Conservation (phyloP, 2,113 vertebrate species). For the Microcebus lehilahytsara region DNA sequence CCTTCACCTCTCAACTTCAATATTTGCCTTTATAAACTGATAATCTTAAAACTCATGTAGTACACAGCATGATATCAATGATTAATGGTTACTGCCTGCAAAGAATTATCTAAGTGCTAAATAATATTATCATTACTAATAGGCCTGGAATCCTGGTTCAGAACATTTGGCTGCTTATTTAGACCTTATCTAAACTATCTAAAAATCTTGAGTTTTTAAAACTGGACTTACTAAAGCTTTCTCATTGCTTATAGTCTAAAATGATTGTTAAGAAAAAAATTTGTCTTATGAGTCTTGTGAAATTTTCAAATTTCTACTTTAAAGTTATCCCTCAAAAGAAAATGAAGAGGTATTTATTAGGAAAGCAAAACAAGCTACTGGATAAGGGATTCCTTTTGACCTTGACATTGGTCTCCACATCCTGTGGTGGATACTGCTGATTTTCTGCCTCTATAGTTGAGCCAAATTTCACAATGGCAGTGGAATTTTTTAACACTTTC, state of each 20-base stretch:
- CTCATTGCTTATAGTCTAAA: background rate
- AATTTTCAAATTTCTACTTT: constrained; percentile 30
- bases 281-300: background rate
- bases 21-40: constrained; percentile 32
- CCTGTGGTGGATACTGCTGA: background rate
- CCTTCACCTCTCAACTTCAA: constrained; percentile 37
- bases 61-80: background rate
- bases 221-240: constrained; percentile 4
- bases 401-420: background rate
- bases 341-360: background rate
- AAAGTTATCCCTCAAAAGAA: constrained; percentile 2
- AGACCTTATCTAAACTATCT: constrained; percentile 51
- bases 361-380: background rate
- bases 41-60: constrained; percentile 1
- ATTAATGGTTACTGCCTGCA: constrained; percentile 48
- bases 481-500: background rate
- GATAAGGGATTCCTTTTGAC: background rate
- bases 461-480: background rate
- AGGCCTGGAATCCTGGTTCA: constrained; percentile 37
- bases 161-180: constrained; percentile 1
- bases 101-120: constrained; percentile 56
- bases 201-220: background rate
- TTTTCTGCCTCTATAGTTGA: background rate
- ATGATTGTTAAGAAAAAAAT: background rate
- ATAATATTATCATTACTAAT: constrained; percentile 49